Base-by-base conservation (phyloP, 1,140 invertebrate species). In the Drosophila lini region DNA sequence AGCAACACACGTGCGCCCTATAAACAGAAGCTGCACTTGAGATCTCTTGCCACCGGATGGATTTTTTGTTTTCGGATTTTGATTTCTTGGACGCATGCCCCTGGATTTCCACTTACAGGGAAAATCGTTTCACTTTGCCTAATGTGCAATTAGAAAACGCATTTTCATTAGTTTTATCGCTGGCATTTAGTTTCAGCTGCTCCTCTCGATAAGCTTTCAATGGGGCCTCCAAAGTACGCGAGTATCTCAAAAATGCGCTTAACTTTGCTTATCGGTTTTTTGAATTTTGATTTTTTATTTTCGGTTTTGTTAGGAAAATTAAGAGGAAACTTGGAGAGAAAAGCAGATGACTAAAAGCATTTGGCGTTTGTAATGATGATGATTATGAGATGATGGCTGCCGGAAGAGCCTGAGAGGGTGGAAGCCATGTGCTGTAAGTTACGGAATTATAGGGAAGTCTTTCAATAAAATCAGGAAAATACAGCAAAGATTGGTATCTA, bases 101-200 rank as follows among this genome's bases (percentile, higher is more conserved):
- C 45, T 47, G 48, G 28, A 11, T 19, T 74, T 44, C 83, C 80
- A 88, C 83, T 88, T 88, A 80, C 60, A 64, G 32, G 61, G 48
- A 67, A 50, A 91, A 80, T 91, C 78, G 59, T 81, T 91, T 91
- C 84, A 91, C 89, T 91, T 81, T 81, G 81, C 67, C 84, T 91
- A 91, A 91, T 91, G 89, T 90, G 82, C 89, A 91, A 91, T 91
- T 91, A 91, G 77, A 89, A 86, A 81, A 91, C 73, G 80, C 84
- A 91, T 91, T 91, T 91, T 91, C 89, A 91, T 91, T 91, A 91
- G 89, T 85, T 84, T 91, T 91, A 91, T 91, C 89, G 89, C 76
- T 65, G 64, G 48, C 84, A 77, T 84, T 88, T 89, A 77, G 77
- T 74, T 81, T 89, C 74, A 84, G 77, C 80, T 83, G 74, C 65